A percentile compares a stretch with the other conserved stretches of the same genome.
Evolutionary conservation across 2,113 vertebrate species (phyloP).

Genomic region (Psephotus haematonotus): DNA sequence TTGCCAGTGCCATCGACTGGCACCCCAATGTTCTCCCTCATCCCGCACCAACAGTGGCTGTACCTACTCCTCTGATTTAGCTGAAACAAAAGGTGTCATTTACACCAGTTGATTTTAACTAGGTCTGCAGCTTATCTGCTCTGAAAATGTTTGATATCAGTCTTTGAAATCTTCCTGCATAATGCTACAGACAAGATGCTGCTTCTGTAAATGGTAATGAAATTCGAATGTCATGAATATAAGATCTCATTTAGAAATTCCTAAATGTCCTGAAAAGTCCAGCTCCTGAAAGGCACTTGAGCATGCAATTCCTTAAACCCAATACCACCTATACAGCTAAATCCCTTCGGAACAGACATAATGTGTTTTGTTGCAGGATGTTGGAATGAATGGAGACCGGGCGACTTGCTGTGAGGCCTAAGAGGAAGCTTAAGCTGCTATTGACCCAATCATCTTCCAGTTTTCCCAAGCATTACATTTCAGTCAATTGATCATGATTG

Average conservation of each 20-base stretch:
- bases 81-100: background rate
- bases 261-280: background rate
- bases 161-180: background rate
- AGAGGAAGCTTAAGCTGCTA: background rate
- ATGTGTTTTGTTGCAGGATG: background rate
- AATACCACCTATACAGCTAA: background rate
- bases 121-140: background rate
- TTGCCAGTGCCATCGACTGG: rapidly evolving
- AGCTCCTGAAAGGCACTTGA: background rate
- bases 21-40: rapidly evolving
- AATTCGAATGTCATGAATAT: background rate
- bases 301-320: background rate
- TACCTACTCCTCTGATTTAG: background rate
- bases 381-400: background rate
- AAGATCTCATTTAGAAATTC: background rate
- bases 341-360: background rate
- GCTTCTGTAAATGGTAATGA: background rate
- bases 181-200: background rate
- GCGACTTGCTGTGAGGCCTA: background rate
- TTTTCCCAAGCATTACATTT: background rate
- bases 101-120: background rate
- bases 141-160: background rate
- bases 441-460: rapidly evolving
- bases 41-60: rapidly evolving
- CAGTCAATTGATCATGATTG: background rate